These are phyloP conservation scores for Cryptops parisi DNA, from an alignment of 2,888 invertebrate genomes.

Conservation along the genomic window DNA sequence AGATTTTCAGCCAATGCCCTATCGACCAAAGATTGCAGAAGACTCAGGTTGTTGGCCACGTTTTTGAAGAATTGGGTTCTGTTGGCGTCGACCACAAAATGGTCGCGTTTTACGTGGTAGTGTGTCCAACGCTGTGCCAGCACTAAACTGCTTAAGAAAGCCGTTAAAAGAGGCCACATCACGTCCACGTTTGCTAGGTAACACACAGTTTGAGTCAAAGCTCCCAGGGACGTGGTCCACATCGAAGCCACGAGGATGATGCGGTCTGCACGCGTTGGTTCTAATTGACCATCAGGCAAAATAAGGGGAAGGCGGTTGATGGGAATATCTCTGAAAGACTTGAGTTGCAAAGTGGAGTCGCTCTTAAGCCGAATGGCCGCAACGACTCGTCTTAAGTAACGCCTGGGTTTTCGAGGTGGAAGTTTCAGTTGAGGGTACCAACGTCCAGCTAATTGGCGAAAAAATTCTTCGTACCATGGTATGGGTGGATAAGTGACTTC, in stretches of 20 bases:
- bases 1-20: slow-evolving; percentile 8
- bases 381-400: slow-evolving; percentile 10
- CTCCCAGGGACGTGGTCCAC: background rate
- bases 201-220: background rate
- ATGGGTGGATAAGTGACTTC: slow-evolving; percentile 5
- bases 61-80: slow-evolving; percentile 8
- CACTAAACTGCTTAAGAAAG: background rate
- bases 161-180: slow-evolving; percentile 4
- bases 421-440: background rate
- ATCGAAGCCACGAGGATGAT: background rate
- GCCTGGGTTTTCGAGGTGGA: background rate
- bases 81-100: slow-evolving; percentile 1
- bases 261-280: background rate
- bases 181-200: slow-evolving; percentile 2
- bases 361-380: slow-evolving; percentile 8
- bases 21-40: slow-evolving; percentile 1
- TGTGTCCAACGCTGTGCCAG: background rate
- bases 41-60: slow-evolving; percentile 2
- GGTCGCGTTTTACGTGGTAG: background rate
- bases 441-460: background rate
- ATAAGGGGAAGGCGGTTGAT: background rate
- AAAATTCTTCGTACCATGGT: slow-evolving; percentile 8
- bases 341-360: slow-evolving; percentile 1
- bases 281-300: slow-evolving; percentile 6
- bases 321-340: slow-evolving; percentile 10